Evolutionary conservation across 2,888 invertebrate species (phyloP).

Genomic region (Periphyllus acericola): DNA sequence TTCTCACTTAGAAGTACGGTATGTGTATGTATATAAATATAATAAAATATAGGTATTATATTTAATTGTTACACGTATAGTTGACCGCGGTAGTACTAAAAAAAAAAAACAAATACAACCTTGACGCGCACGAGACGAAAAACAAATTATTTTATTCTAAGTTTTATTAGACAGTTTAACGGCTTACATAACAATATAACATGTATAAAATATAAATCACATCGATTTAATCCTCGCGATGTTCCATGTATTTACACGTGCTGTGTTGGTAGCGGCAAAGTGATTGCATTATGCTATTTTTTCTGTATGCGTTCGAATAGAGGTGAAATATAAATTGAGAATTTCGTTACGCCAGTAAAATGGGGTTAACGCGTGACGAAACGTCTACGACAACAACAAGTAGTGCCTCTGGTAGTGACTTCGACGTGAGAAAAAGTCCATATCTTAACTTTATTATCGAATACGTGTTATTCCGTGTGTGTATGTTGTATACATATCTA

Average conservation of each 20-base stretch:
- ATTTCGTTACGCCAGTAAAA: slow-evolving; percentile 28
- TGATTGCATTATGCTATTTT: neutral
- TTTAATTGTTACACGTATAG: neutral
- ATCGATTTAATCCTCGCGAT: neutral
- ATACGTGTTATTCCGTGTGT: neutral
- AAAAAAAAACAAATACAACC: neutral
- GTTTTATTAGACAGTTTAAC: slow-evolving; percentile 2
- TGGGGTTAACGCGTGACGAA: slow-evolving; percentile 44
- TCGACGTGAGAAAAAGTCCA: slow-evolving; percentile 34
- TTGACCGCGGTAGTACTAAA: neutral
- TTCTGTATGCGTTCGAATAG: neutral
- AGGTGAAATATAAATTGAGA: neutral
- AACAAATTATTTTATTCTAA: neutral
- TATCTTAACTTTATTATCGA: neutral
- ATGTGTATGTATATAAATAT: neutral
- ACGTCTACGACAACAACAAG: neutral
- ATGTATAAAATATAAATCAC: neutral
- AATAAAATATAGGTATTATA: neutral
- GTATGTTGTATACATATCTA: neutral
- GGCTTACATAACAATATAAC: neutral
- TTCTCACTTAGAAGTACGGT: too few species aligned
- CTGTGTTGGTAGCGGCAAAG: neutral
- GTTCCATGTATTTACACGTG: neutral
- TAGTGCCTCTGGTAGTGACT: neutral
- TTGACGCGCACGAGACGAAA: slow-evolving; percentile 20